Evolutionary conservation across 2,888 invertebrate species (phyloP), one percentile per base, ranked within the genome.

Genomic region (Xestia sexstrigata): DNA sequence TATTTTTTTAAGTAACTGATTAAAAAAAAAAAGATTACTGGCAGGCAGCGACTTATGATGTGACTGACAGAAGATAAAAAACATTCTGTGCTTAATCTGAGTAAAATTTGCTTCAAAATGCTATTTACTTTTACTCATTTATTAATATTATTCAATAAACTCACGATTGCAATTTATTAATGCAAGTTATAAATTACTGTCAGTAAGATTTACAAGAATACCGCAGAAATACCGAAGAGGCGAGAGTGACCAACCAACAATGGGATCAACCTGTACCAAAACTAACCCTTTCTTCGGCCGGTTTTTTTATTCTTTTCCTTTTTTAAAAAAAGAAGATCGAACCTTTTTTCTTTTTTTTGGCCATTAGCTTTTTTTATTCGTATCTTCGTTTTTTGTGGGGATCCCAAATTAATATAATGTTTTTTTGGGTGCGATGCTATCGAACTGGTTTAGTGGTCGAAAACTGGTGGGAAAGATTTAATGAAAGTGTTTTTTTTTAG

Each of bases 321-420:
- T 89, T 90, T 90, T 92, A 91, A 92, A 90, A 55, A 89, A 65
- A 65, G 65, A 65, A 88, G 92, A 94, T 94, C 92, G 92, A 95
- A 94, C 94, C 94, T 95, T 96, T 95, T 93, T 93, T 88, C 91
- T 92, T 93, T 95, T 95, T 93, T 92, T 87, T 94, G 95, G 95
- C 96, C 96, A 96, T 96, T 96, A 96, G 94, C 93, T 96, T 95
- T 96, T 96, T 96, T 96, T 95, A 90, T 89, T 93, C 93, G 92
- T 92, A 94, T 95, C 95, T 91, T 94, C 94, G 93, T 95, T 96
- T 96, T 96, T 96, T 96, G 95, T 96, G 95, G 93, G 91, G 93
- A 95, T 94, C 95, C 96, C 96, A 96, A 96, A 96, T 96, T 96
- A 96, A 96, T 96, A 96, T 95, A 93, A 94, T 93, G 93, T 94